These are phyloP conservation scores for Sternarchorhynchus goeldii DNA, from an alignment of 2,797 vertebrate genomes.

Conservation along the genomic window DNA sequence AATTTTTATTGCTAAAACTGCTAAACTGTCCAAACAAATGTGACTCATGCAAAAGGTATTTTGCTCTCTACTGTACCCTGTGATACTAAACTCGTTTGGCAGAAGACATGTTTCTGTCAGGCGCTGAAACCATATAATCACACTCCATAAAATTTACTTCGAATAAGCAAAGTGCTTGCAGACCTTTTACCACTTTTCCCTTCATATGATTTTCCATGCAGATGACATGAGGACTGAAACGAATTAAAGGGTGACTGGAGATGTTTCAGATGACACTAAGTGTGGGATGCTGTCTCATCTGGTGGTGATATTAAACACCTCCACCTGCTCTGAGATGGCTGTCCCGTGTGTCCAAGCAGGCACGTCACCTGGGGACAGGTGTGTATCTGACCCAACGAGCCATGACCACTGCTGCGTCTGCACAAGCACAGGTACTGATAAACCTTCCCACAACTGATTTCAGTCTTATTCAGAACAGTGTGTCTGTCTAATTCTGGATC, in stretches of 20 bases:
- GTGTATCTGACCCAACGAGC: no score
- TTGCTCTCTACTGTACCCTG: neutral
- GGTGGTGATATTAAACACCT: no score
- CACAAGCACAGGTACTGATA: no score
- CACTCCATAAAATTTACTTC: conserved; percentile 64
- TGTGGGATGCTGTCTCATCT: no score
- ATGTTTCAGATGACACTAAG: neutral
- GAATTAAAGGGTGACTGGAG: neutral
- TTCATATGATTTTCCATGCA: neutral
- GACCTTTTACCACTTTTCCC: no score
- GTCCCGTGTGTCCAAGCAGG: no score
- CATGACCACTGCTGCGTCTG: no score
- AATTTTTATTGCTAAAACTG: neutral
- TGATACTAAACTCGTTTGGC: conserved; percentile 1
- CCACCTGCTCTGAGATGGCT: no score
- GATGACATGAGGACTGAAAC: conserved; percentile 1
- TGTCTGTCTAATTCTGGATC: conserved; percentile 1
- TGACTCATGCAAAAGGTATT: neutral
- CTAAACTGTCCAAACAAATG: neutral
- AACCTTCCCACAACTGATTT: neutral
- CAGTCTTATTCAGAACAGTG: neutral
- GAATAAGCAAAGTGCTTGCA: conserved; percentile 32
- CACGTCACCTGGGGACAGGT: no score
- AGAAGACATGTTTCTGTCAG: conserved; percentile 48
- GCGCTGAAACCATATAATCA: conserved; percentile 59